Percentiles rank a stretch among this genome's conserved stretches.
Conservation (phyloP, 2,888 invertebrate species). For the Orthosia cruda region DNA sequence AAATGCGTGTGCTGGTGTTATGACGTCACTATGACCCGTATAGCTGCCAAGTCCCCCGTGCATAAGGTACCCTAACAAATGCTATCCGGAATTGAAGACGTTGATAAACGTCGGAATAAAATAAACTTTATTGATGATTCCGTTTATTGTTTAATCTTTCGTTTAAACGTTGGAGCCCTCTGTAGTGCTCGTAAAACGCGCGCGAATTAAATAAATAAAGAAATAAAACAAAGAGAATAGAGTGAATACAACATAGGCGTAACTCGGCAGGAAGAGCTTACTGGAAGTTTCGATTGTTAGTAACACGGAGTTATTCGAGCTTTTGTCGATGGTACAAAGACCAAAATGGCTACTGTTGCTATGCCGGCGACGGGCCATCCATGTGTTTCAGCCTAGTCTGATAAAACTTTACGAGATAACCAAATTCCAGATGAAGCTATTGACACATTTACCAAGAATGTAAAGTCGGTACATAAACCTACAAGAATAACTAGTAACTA, state of each 20-base stretch:
- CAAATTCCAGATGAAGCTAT: conserved; percentile 35
- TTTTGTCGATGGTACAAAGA: conserved; percentile 25
- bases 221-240: conserved; percentile 55
- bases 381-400: conserved; percentile 8
- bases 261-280: conserved; percentile 10
- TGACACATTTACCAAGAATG: conserved; percentile 43
- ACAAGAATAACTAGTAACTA: conserved; percentile 22
- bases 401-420: conserved; percentile 27
- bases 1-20: conserved; percentile 51
- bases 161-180: conserved; percentile 54
- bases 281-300: conserved; percentile 24
- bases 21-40: conserved; percentile 70
- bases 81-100: conserved; percentile 44
- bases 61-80: conserved; percentile 62
- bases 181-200: conserved; percentile 56
- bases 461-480: conserved; percentile 22
- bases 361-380: conserved; percentile 2
- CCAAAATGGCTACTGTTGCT: conserved; percentile 27
- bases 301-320: conserved; percentile 5
- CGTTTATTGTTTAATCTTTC: conserved; percentile 63
- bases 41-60: conserved; percentile 66
- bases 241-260: conserved; percentile 22
- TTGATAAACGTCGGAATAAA: conserved; percentile 56
- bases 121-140: conserved; percentile 59
- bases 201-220: conserved; percentile 58